phyloP scores from a whole-genome alignment of 2,797 vertebrate genomes.

The Epinephelus coioides region DNA sequence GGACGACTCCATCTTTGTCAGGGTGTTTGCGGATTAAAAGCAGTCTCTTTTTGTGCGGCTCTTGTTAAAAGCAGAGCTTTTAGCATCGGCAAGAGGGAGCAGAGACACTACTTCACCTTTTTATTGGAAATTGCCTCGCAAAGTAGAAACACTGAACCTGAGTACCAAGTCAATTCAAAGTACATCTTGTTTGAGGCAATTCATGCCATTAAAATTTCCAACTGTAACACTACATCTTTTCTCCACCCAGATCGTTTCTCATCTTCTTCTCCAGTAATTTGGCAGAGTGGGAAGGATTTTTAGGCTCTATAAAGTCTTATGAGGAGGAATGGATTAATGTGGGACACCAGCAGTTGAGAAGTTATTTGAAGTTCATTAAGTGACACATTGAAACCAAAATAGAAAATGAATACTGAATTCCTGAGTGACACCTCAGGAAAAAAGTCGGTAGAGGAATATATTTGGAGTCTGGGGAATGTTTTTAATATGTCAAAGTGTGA shows the following conservation, averaged over 20 bases:
- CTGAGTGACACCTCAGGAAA: conserved; percentile 17
- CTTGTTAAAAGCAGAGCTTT: conserved; percentile 46
- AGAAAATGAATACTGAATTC: conserved; percentile 24
- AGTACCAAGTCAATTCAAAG: conserved; percentile 34
- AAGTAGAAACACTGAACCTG: conserved; percentile 26
- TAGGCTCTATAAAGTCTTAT: conserved; percentile 7
- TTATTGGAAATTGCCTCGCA: conserved; percentile 8
- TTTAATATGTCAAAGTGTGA: conserved; percentile 31
- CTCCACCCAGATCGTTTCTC: conserved; percentile 8
- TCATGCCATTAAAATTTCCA: conserved; percentile 24
- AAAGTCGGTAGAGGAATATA: background rate
- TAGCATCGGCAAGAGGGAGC: background rate
- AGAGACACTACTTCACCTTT: conserved; percentile 11
- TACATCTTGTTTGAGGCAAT: conserved; percentile 16
- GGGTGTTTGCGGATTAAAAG: conserved; percentile 41
- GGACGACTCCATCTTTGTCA: conserved; percentile 50
- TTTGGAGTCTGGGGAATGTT: conserved; percentile 13
- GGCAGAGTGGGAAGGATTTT: background rate
- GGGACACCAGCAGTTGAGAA: background rate
- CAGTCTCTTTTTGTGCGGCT: background rate
- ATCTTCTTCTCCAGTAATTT: background rate
- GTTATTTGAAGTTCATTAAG: conserved; percentile 23
- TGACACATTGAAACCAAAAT: conserved; percentile 20
- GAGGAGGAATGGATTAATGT: background rate
- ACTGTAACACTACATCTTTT: conserved; percentile 3